Evolutionary conservation across 2,888 invertebrate species (phyloP), one percentile per base, ranked within the genome.

Genomic region (Branchinecta sandiegonensis): DNA sequence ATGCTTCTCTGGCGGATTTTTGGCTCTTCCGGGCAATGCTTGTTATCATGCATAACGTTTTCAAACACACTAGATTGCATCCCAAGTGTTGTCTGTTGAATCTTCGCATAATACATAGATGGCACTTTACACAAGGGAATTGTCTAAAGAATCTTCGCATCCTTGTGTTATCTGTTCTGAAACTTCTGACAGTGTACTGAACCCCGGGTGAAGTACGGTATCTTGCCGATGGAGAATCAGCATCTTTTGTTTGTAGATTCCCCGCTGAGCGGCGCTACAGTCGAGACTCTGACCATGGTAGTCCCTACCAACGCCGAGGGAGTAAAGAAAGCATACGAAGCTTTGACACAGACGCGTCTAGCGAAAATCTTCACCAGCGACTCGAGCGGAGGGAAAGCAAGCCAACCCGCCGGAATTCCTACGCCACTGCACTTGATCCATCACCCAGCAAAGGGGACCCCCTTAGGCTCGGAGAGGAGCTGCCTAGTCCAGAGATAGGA

Each of bases 261-360:
- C 63, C 63, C 6, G 50, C 66, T 10, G 47, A 64, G 46, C 69
- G 69, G 9, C 69, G 69, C 37, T 69, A 48, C 66, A 69, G 69
- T 46, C 69, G 69, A 14, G 69, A 69, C 14, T 37, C 65, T 12
- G 69, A 69, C 12, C 46, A 56, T 17, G 65, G 23, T n/a, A 56
- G 63, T 56, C 63, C 63, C 71, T 46, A 65, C 70, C 46, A 71
- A 71, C 47, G 72, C 69, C 67, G 72, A 70, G 48, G 70, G 64
- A 67, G 69, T 64, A 66, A 69, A 69, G 64, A 70, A 65, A 48
- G 70, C 47, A 47, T 37, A 14, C 68, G 66, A 67, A 71, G 66
- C 11, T 48, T 48, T 66, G 67, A 67, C 17, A 56, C 47, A 12
- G 69, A 69, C 46, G 46, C 66, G 17, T 68, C 69, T 17, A 56